These are phyloP conservation scores for Arion vulgaris DNA, from an alignment of 1,140 invertebrate genomes.

Conservation along the genomic window DNA sequence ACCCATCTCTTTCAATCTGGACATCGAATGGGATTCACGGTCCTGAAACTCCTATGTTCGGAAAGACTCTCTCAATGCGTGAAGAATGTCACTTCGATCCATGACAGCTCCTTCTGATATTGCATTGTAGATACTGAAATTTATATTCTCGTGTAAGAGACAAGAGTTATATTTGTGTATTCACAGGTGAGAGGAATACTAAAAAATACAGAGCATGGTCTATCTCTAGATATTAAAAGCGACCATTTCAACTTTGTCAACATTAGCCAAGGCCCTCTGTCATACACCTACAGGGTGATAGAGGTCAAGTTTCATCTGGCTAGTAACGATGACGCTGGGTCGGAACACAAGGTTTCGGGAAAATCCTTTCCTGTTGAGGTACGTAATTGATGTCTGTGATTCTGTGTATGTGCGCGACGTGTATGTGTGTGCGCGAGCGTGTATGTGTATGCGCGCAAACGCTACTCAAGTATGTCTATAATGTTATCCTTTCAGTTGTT, in stretches of 20 bases:
- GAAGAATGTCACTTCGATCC: too few relatives aligned
- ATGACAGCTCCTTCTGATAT: too few relatives aligned
- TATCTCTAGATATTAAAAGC: constrained; percentile 92
- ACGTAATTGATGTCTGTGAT: constrained; percentile 1
- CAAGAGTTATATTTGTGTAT: too few relatives aligned
- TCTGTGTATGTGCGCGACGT: not conserved
- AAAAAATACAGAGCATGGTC: constrained; percentile 93
- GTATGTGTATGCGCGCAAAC: too few relatives aligned
- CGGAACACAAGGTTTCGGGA: constrained; percentile 50
- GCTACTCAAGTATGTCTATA: too few relatives aligned
- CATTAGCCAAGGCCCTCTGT: constrained; percentile 92
- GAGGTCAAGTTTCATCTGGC: constrained; percentile 92
- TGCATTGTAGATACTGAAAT: too few relatives aligned
- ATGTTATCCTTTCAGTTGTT: too few relatives aligned
- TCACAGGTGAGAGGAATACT: constrained; percentile 87
- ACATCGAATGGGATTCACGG: too few relatives aligned
- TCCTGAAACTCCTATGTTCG: too few relatives aligned
- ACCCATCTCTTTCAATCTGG: too few relatives aligned
- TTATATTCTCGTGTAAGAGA: too few relatives aligned
- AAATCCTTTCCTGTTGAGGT: constrained; percentile 75
- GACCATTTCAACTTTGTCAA: constrained; percentile 83
- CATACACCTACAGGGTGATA: constrained; percentile 85
- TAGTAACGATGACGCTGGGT: constrained; percentile 78
- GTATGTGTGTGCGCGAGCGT: not conserved
- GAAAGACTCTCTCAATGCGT: too few relatives aligned